Percentiles rank a stretch among this genome's conserved stretches.
These are phyloP conservation scores for Phyllotreta cruciferae DNA, from an alignment of 2,888 invertebrate genomes.

Conservation along the genomic window DNA sequence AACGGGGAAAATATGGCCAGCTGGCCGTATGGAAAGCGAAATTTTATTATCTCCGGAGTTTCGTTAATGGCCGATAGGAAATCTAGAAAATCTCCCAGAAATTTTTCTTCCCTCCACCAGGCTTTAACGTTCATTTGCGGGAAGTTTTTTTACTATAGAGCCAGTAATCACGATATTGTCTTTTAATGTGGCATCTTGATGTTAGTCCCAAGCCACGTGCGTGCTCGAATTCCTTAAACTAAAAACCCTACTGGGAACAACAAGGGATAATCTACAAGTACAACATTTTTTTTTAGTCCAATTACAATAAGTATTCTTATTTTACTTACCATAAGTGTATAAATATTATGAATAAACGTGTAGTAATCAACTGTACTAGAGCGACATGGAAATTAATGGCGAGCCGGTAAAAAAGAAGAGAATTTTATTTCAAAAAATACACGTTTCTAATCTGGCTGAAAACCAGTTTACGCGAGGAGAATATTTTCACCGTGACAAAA, in stretches of 20 bases:
- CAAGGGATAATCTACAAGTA: too few relatives aligned
- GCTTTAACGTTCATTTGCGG: too few relatives aligned
- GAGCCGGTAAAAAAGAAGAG: not conserved
- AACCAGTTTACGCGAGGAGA: slow-evolving; percentile 9
- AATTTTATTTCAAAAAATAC: not conserved
- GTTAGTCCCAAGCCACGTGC: too few relatives aligned
- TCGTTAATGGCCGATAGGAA: slow-evolving; percentile 20
- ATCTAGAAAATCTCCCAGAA: slow-evolving; percentile 1
- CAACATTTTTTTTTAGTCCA: too few relatives aligned
- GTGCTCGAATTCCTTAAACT: too few relatives aligned
- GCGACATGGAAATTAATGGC: slow-evolving; percentile 1
- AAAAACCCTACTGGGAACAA: too few relatives aligned
- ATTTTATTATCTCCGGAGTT: slow-evolving; percentile 27
- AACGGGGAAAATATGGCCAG: slow-evolving; percentile 21
- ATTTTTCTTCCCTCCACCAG: not conserved
- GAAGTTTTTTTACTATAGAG: too few relatives aligned
- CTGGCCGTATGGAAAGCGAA: slow-evolving; percentile 25
- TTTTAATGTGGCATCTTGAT: too few relatives aligned
- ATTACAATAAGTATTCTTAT: too few relatives aligned
- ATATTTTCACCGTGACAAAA: slow-evolving; percentile 5
- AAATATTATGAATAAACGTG: not conserved
- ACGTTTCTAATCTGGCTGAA: slow-evolving; percentile 8
- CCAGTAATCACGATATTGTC: too few relatives aligned
- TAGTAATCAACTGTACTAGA: not conserved
- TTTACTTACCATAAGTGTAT: too few relatives aligned